A percentile compares a stretch with the other conserved stretches of the same genome.
Conservation (phyloP, 2,888 invertebrate genomes). For the Amphipyra tragopoginis region DNA sequence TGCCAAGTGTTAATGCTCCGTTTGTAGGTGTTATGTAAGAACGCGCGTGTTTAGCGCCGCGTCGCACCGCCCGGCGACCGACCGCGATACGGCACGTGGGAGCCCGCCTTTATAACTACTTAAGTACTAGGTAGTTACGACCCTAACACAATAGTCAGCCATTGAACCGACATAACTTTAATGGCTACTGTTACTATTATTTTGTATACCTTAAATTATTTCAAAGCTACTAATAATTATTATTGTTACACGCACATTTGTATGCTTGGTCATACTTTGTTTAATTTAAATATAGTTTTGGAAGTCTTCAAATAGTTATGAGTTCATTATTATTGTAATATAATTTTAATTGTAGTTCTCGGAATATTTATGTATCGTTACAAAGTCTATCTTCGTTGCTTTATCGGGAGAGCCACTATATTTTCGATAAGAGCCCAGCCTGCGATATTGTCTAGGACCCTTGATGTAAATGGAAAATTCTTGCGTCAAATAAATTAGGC, state of each 20-base stretch:
- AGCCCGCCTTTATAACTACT: constrained; percentile 26
- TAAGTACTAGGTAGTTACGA: background rate
- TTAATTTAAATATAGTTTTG: constrained; percentile 21
- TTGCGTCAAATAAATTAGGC: constrained; percentile 37
- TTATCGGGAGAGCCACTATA: constrained; percentile 1
- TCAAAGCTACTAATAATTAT: constrained; percentile 21
- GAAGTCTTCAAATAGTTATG: constrained; percentile 8
- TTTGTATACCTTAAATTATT: constrained; percentile 25
- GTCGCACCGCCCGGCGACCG: constrained; percentile 3
- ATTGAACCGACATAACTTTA: constrained; percentile 56
- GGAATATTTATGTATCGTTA: background rate
- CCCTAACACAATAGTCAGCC: constrained; percentile 55
- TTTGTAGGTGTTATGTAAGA: constrained; percentile 58
- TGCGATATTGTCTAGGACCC: constrained; percentile 16
- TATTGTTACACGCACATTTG: constrained; percentile 40
- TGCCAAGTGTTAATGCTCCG: constrained; percentile 53
- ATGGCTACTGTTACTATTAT: constrained; percentile 28
- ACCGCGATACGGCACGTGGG: constrained; percentile 67
- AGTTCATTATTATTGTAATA: constrained; percentile 6
- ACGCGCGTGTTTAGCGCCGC: constrained; percentile 61
- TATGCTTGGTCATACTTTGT: constrained; percentile 32
- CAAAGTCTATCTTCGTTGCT: background rate
- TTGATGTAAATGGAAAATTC: constrained; percentile 27
- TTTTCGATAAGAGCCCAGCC: constrained; percentile 11
- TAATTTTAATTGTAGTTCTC: background rate